phyloP scores from a whole-genome alignment of 2,888 invertebrate species.

The Gibbula magus region DNA sequence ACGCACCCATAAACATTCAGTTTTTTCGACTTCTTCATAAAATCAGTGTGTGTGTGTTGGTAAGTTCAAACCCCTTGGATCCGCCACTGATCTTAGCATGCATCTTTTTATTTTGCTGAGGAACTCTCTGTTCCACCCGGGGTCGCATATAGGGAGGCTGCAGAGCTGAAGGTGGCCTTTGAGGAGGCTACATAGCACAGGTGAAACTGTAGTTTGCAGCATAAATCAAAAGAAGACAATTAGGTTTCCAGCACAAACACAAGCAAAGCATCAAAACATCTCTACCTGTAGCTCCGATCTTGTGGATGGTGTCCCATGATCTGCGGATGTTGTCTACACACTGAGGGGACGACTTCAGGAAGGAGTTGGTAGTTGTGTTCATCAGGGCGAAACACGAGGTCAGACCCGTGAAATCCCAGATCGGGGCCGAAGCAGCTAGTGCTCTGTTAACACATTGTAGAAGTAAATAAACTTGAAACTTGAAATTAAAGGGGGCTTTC shows the following conservation, averaged over 20 bases:
- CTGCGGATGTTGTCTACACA: slow-evolving; percentile 85
- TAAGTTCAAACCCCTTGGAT: too few species aligned
- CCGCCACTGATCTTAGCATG: too few species aligned
- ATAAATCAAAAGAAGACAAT: not conserved
- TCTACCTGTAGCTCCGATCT: slow-evolving; percentile 15
- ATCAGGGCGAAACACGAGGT: slow-evolving; percentile 86
- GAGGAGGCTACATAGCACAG: too few species aligned
- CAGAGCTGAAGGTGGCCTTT: too few species aligned
- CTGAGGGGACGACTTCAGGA: slow-evolving; percentile 77
- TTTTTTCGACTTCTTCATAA: too few species aligned
- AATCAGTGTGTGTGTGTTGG: too few species aligned
- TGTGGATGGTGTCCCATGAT: slow-evolving; percentile 82
- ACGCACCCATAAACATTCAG: too few species aligned
- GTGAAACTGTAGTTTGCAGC: not conserved
- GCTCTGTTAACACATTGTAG: slow-evolving; percentile 79
- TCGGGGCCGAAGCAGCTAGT: slow-evolving; percentile 93
- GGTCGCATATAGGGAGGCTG: too few species aligned
- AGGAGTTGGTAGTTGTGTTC: slow-evolving; percentile 88
- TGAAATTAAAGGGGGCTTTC: too few species aligned
- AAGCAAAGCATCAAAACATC: not conserved
- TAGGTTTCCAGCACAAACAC: not conserved
- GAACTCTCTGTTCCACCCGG: too few species aligned
- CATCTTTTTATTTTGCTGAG: too few species aligned
- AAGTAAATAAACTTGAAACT: too few species aligned
- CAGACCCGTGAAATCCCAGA: slow-evolving; percentile 88